Base-by-base conservation (phyloP, 2,797 vertebrate genomes). In the Nasua narica region DNA sequence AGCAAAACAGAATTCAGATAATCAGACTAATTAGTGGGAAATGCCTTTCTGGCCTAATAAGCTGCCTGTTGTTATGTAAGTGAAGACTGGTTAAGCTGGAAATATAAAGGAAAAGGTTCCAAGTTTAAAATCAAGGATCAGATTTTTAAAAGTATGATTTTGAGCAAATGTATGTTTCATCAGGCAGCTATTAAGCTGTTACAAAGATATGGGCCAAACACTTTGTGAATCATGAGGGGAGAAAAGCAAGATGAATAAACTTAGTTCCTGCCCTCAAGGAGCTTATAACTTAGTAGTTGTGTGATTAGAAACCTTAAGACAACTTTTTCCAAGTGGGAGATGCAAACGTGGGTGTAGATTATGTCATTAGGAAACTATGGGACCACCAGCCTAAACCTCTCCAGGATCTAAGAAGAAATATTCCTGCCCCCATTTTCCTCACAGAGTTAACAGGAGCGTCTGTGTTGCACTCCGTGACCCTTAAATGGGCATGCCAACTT, bases 1-100 rank as follows among this genome's bases (percentile, higher is more conserved):
- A 96, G 76, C 9, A 82, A 94, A 97, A 29, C 11, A 87, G 37
- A 50, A 87, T 69, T 88, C 78, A 95, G 74, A 54, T 54, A 96
- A 97, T 52, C 58, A 93, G 79, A 93, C 62, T 70, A 90, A 29
- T 56, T 67, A 88, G 21, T 62, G 35, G 90, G 72, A 96, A 40
- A 97, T 56, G 2, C 23, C 79, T 65, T 2, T 35, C 11, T 29
- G 78, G 10, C 18, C 77, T 83, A 60, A 74, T 60, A 25, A 83
- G 32, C 14, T 92, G 1, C 50, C 29, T 29, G 52, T 84, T 78
- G 65, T 92, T 91, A 87, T 2, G 0, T 92, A 76, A 76, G 13
- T 85, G 83, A 91, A 97, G 85, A 74, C 40, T 60, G 91, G 76
- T 76, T 95, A 91, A 84, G 3, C 25, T 94, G 56, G 62, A 83